Conservation (phyloP, 1,140 invertebrate genomes). For the Ostrea denselamellosa region DNA sequence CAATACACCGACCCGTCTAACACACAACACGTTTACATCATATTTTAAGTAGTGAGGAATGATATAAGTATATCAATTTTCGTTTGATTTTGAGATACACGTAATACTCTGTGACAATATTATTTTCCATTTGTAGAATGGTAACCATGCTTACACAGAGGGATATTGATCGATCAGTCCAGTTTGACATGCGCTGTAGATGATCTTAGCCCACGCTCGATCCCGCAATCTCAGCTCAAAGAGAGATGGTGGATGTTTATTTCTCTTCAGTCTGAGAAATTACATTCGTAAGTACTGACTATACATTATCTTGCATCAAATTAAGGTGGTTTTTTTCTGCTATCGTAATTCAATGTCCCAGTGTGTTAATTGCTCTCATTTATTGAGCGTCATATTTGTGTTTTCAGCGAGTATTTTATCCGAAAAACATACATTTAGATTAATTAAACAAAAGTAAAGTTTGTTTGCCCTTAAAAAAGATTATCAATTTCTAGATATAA, state of each 20-base stretch:
- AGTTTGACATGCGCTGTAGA: constrained; percentile 3
- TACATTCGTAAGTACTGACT: background rate
- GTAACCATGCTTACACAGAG: constrained; percentile 22
- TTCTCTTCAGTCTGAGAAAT: background rate
- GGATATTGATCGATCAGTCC: background rate
- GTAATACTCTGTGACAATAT: background rate
- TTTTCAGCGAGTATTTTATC: too few species aligned
- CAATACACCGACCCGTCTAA: background rate
- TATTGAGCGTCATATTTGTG: too few species aligned
- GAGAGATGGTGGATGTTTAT: background rate
- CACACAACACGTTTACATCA: background rate
- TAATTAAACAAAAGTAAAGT: too few species aligned
- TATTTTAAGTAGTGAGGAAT: background rate
- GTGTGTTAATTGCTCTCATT: too few species aligned
- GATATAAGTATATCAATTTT: background rate
- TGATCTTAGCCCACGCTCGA: background rate
- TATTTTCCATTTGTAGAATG: background rate
- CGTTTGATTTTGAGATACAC: background rate
- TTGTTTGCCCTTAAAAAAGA: too few species aligned
- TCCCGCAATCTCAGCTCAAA: constrained; percentile 7
- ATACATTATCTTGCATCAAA: background rate
- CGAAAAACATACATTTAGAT: too few species aligned
- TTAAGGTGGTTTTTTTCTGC: too few species aligned
- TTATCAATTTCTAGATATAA: too few species aligned
- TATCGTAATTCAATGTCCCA: too few species aligned